Conservation (phyloP, 64 coral and sea anemone species). For the Porites lutea region DNA sequence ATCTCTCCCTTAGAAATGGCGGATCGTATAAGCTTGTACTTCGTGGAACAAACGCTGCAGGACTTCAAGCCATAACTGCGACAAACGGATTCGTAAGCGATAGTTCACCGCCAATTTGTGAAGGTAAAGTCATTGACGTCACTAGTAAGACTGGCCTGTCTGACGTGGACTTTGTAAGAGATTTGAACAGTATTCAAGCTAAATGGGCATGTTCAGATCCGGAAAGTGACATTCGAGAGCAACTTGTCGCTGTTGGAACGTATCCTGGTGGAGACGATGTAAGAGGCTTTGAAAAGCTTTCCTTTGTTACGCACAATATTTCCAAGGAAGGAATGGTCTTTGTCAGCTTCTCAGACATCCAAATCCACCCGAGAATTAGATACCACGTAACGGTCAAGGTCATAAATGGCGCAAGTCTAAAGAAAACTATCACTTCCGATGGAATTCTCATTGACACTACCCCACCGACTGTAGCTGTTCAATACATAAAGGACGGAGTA, state of each 20-base stretch:
- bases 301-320: conserved; percentile 30
- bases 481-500: conserved; percentile 89
- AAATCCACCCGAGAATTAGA: conserved; percentile 73
- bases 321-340: conserved; percentile 50
- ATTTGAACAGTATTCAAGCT: conserved; percentile 69
- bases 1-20: conserved; percentile 70
- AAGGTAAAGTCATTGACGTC: conserved; percentile 70
- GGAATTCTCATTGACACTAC: conserved; percentile 90
- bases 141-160: conserved; percentile 16
- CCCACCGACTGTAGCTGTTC: conserved; percentile 63
- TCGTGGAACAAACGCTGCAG: conserved; percentile 86
- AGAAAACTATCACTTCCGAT: conserved; percentile 76
- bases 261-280: conserved; percentile 94
- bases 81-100: conserved; percentile 87
- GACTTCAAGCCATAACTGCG: conserved; percentile 60
- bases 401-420: conserved; percentile 81
- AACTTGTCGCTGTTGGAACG: conserved; percentile 80
- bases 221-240: conserved; percentile 74
- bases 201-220: conserved; percentile 80
- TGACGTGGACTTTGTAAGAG: conserved; percentile 91
- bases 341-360: conserved; percentile 47
- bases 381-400: conserved; percentile 87
- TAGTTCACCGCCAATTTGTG: conserved; percentile 72
- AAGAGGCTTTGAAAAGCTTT: conserved; percentile 58
- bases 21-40: conserved; percentile 76